A percentile compares a stretch with the other conserved stretches of the same genome.
Conservation (phyloP, 2,797 vertebrate genomes). For the Podargus strigoides region DNA sequence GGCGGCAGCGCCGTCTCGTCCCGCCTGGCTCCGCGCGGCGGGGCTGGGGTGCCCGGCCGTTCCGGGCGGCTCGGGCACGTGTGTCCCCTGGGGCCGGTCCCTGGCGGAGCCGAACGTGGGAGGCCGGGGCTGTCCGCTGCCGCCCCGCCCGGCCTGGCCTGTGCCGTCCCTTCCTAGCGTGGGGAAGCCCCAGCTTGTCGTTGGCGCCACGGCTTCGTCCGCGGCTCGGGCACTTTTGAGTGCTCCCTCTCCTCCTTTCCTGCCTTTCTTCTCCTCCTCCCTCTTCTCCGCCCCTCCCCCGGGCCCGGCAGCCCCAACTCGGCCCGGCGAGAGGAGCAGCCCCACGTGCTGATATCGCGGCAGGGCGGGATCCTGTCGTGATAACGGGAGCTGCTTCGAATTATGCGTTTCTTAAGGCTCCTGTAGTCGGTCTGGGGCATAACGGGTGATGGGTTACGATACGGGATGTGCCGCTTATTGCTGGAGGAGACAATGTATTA, state of each 20-base stretch:
- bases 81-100: neutral
- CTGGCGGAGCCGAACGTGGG: neutral
- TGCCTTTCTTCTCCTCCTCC: neutral
- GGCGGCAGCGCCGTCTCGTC: neutral
- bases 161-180: too few relatives aligned
- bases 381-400: neutral
- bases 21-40: neutral
- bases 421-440: neutral
- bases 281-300: neutral
- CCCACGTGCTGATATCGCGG: neutral
- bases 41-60: neutral
- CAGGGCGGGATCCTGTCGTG: neutral
- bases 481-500: neutral
- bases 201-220: neutral
- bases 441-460: neutral
- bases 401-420: fast-evolving
- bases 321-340: neutral
- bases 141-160: neutral
- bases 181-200: neutral
- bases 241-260: neutral
- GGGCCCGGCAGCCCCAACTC: neutral
- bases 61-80: neutral
- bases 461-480: neutral
- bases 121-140: neutral
- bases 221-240: neutral